Evolutionary conservation across 1,140 invertebrate genomes (phyloP).

Genomic region (Pararge aegeria): DNA sequence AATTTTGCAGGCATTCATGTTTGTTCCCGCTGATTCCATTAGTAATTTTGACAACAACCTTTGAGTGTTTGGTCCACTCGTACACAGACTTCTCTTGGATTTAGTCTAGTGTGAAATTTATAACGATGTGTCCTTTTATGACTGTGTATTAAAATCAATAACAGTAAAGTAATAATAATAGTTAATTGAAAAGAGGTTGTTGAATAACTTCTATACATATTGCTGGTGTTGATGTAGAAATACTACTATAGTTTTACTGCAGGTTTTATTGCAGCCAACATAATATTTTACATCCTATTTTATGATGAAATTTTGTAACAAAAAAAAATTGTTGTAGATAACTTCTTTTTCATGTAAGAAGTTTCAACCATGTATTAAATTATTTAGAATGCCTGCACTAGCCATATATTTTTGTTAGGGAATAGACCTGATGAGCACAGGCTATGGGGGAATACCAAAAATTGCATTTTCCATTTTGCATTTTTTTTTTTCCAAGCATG

Average conservation of each 20-base stretch:
- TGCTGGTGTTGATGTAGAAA: neutral
- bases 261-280: neutral
- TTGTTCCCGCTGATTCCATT: too few species aligned
- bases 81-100: constrained; percentile 26
- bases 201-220: neutral
- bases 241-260: neutral
- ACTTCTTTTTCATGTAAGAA: too few species aligned
- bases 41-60: too few species aligned
- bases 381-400: too few species aligned
- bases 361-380: neutral
- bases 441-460: too few species aligned
- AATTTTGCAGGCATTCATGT: neutral
- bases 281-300: neutral
- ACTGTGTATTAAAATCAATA: constrained; percentile 4
- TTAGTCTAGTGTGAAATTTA: constrained; percentile 13
- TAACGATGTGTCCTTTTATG: constrained; percentile 16
- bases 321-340: neutral
- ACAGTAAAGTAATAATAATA: neutral
- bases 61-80: constrained; percentile 27
- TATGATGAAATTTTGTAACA: neutral
- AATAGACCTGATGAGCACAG: too few species aligned
- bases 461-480: too few species aligned
- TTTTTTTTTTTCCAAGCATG: too few species aligned
- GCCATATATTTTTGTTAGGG: too few species aligned
- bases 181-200: neutral